Evolutionary conservation across 2,113 vertebrate genomes (phyloP).

Genomic region (Corynorhinus townsendii): DNA sequence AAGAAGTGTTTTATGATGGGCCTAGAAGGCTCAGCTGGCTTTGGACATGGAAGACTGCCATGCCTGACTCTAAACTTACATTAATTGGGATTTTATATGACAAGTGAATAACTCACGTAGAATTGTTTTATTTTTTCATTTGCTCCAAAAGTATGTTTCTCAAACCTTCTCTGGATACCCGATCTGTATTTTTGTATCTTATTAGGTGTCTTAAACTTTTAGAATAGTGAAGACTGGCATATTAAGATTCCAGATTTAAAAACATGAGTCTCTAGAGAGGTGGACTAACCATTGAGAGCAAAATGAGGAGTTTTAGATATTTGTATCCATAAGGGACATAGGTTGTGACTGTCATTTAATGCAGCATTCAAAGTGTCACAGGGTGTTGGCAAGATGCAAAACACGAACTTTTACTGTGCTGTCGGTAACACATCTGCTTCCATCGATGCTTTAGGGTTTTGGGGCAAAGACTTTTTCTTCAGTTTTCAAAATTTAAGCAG

Average conservation of each 20-base stretch:
- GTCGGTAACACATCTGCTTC: background rate
- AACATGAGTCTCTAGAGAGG: background rate
- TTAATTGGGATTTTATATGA: background rate
- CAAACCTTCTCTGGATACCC: background rate
- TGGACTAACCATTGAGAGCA: background rate
- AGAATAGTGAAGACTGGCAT: background rate
- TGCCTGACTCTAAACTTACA: background rate
- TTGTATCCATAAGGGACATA: background rate
- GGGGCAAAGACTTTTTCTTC: background rate
- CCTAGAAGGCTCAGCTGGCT: background rate
- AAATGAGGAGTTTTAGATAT: background rate
- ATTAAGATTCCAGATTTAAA: slow-evolving; percentile 4
- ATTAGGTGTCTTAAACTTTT: background rate
- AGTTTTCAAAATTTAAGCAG: background rate
- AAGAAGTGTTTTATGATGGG: background rate
- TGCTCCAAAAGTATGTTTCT: background rate
- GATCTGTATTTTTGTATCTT: background rate
- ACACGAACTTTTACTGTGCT: background rate
- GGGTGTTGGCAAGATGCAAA: background rate
- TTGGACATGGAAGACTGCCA: background rate
- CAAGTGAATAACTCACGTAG: background rate
- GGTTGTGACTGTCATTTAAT: background rate
- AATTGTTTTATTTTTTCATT: background rate
- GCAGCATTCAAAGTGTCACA: background rate
- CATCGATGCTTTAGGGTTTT: background rate